Evolutionary conservation across 1,140 invertebrate species (phyloP).

Genomic region (Pomacea maculata): DNA sequence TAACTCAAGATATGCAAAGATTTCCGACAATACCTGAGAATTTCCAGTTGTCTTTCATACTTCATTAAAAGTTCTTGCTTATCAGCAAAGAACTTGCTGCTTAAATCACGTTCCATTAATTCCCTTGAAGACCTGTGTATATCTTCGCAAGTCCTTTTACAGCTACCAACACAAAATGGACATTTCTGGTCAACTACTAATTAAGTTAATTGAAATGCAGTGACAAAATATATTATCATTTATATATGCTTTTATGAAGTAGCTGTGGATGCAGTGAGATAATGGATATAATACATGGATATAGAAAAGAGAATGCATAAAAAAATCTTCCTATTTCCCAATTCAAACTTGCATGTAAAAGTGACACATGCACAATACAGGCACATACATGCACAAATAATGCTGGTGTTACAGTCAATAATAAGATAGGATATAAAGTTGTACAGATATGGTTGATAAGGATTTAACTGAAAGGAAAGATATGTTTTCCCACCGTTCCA

Average conservation of each 20-base stretch:
- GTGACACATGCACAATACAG: background rate
- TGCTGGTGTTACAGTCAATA: too few species aligned
- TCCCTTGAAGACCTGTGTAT: conserved; percentile 38
- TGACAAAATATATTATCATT: too few species aligned
- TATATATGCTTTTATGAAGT: too few species aligned
- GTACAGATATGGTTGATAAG: background rate
- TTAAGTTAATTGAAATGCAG: too few species aligned
- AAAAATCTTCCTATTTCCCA: background rate
- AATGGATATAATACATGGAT: background rate
- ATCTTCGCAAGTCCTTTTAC: conserved; percentile 41
- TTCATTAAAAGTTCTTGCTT: conserved; percentile 38
- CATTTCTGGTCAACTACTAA: too few species aligned
- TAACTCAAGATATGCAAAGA: too few species aligned
- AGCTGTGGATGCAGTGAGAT: too few species aligned
- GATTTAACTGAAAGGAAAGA: background rate
- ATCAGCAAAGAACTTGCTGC: conserved; percentile 35
- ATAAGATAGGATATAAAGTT: too few species aligned
- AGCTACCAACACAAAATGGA: conserved; percentile 22
- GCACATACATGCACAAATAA: background rate
- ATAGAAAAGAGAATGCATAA: background rate
- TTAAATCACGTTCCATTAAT: conserved; percentile 35
- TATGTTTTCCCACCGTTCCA: conserved; percentile 47
- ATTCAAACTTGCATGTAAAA: too few species aligned
- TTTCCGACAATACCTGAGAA: conserved; percentile 30
- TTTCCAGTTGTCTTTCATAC: conserved; percentile 42